Evolutionary conservation across 1,140 invertebrate species (phyloP).

Genomic region (Plutomurus gul): DNA sequence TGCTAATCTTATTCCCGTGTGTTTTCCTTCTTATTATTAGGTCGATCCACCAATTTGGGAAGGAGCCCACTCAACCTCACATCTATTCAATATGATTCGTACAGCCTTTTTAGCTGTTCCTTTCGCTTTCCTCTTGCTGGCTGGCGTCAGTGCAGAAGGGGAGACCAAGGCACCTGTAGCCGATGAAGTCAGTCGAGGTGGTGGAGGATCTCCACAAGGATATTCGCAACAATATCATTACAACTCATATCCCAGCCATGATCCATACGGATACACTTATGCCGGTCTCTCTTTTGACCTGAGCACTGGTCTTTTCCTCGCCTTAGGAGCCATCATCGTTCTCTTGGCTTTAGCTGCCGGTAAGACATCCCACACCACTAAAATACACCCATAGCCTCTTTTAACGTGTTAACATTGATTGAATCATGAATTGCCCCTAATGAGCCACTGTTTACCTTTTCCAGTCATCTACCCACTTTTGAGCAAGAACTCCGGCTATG

Average conservation of each 20-base stretch:
- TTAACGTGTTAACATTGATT: neutral
- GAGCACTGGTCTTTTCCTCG: constrained; percentile 54
- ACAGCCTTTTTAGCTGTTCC: constrained; percentile 51
- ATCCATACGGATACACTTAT: constrained; percentile 55
- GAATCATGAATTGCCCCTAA: neutral
- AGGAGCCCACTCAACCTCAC: constrained; percentile 17
- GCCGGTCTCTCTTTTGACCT: constrained; percentile 54
- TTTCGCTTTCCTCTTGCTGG: constrained; percentile 52
- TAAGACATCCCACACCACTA: constrained; percentile 18
- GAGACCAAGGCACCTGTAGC: constrained; percentile 39
- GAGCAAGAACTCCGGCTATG: constrained; percentile 54
- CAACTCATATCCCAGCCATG: constrained; percentile 53
- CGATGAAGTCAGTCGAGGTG: constrained; percentile 51
- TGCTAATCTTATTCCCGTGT: neutral
- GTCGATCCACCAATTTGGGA: constrained; percentile 5
- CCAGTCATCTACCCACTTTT: constrained; percentile 54
- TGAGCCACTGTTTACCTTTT: neutral
- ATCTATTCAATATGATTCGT: constrained; percentile 50
- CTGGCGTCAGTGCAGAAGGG: constrained; percentile 50
- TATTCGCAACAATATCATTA: constrained; percentile 54
- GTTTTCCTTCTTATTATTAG: neutral
- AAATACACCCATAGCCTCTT: neutral
- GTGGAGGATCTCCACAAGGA: constrained; percentile 35
- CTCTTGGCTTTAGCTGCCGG: constrained; percentile 54
- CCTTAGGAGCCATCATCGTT: constrained; percentile 54